Percentiles rank a stretch among this genome's conserved stretches.
These are phyloP conservation scores for Sturmia bella DNA, from an alignment of 2,888 invertebrate genomes.

Conservation along the genomic window DNA sequence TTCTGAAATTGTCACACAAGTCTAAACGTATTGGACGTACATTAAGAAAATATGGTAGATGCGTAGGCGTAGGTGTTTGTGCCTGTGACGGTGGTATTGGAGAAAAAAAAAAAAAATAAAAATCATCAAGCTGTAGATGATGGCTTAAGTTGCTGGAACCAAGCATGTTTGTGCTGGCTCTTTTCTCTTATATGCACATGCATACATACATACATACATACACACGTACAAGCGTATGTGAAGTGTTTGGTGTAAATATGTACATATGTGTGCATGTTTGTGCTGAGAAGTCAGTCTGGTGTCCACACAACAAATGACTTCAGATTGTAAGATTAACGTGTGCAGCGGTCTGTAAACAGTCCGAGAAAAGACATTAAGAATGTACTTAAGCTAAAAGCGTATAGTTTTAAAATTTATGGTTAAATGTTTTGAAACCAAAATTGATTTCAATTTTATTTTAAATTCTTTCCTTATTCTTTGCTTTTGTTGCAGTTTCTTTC, in stretches of 20 bases:
- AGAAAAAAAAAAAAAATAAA: not conserved
- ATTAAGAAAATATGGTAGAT: slow-evolving; percentile 40
- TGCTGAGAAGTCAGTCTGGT: slow-evolving; percentile 25
- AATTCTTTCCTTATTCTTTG: not conserved
- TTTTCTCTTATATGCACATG: not conserved
- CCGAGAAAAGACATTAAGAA: slow-evolving; percentile 64
- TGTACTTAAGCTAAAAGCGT: slow-evolving; percentile 69
- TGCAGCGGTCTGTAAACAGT: slow-evolving; percentile 64
- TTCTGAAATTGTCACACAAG: slow-evolving; percentile 62
- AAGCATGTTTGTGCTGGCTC: slow-evolving; percentile 12
- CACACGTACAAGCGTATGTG: not conserved
- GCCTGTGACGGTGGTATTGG: slow-evolving; percentile 32
- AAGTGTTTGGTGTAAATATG: slow-evolving; percentile 15
- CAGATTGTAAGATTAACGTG: slow-evolving; percentile 68
- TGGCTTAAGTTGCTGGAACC: slow-evolving; percentile 28
- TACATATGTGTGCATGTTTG: no score
- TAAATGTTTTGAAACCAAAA: slow-evolving; percentile 62
- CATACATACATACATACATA: no score
- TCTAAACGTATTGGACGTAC: not conserved
- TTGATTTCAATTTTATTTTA: slow-evolving; percentile 61
- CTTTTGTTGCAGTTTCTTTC: not conserved
- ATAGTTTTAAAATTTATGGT: slow-evolving; percentile 66
- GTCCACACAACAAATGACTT: slow-evolving; percentile 68
- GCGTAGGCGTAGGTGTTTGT: slow-evolving; percentile 65
- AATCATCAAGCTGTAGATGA: slow-evolving; percentile 40